Evolutionary conservation across 2,797 vertebrate genomes (phyloP).

Genomic region (Macropus fuliginosus): DNA sequence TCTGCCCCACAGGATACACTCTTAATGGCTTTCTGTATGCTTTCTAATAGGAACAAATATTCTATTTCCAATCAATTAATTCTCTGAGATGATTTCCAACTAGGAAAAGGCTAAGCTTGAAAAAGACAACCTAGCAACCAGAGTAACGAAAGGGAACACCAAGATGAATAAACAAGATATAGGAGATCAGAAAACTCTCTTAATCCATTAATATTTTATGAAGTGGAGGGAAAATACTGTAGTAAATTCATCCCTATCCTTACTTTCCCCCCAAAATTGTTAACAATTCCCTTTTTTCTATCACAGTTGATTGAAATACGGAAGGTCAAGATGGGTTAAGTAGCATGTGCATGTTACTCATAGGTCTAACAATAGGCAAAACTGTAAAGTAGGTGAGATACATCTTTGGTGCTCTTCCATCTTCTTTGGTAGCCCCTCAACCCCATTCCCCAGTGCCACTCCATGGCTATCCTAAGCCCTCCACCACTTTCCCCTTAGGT

Average conservation of each 20-base stretch:
- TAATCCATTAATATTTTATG: not conserved
- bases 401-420: not conserved
- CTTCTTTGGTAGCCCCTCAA: not conserved
- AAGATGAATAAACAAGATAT: not conserved
- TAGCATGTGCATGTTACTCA: not conserved
- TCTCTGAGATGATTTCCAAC: too few species aligned
- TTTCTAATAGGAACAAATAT: too few species aligned
- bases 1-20: too few species aligned
- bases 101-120: too few species aligned
- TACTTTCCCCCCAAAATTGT: not conserved
- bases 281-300: not conserved
- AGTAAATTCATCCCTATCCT: not conserved
- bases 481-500: not conserved
- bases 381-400: not conserved
- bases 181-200: not conserved
- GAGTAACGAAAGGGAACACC: not conserved
- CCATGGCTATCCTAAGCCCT: not conserved
- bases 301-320: not conserved
- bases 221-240: not conserved
- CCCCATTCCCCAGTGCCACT: not conserved
- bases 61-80: too few species aligned
- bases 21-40: too few species aligned
- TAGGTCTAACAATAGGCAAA: not conserved
- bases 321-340: not conserved
- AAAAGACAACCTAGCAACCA: not conserved